Evolutionary conservation across 2,888 invertebrate species (phyloP), one percentile per base, ranked within the genome.

Genomic region (Onthophagus sagittarius): DNA sequence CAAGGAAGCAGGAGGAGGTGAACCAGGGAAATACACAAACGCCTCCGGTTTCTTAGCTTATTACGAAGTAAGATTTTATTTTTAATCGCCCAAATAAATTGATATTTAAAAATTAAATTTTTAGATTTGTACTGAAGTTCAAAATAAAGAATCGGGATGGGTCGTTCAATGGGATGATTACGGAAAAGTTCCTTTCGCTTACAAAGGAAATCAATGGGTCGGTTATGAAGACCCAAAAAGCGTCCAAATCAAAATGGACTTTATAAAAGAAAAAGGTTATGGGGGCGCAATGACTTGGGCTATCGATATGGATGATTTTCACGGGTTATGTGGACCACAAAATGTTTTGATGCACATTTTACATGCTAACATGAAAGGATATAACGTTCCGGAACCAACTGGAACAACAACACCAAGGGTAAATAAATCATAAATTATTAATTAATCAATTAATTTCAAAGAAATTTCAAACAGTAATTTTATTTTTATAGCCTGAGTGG

Each of bases 281-380:
- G 92, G 92, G 0, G 96, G 96, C 0, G 95, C 94, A 0, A 96
- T 96, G 96, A 93, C 91, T 14, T 96, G 96, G 96, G 96, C 96
- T 23, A 92, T 96, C 69, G 94, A 94, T 78, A 95, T 96, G 95
- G 96, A 97, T 75, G 96, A 96, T 83, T 96, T 95, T 83, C 89
- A 89, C 74, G 95, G 95, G 0, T 82, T 94, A 0, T 96, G 96
- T 80, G 96, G 96, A 0, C 88, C 90, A 0, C 89, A 90, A 80
- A 94, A 96, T 83, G 89, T 91, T 0, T 85, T 96, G 7, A 92
- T 93, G 76, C 90, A 92, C 75, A 88, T 94, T 71, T 86, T 96
- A 69, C 85, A 92, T 80, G 88, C 91, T 23, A 91, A 90, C 79
- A 93, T 96, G 93, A 89, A 89, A 74, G 85, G 87, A 5, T 92